Evolutionary conservation across 2,888 invertebrate genomes (phyloP), one percentile per base, ranked within the genome.

Genomic region (Drosophila mulleri): DNA sequence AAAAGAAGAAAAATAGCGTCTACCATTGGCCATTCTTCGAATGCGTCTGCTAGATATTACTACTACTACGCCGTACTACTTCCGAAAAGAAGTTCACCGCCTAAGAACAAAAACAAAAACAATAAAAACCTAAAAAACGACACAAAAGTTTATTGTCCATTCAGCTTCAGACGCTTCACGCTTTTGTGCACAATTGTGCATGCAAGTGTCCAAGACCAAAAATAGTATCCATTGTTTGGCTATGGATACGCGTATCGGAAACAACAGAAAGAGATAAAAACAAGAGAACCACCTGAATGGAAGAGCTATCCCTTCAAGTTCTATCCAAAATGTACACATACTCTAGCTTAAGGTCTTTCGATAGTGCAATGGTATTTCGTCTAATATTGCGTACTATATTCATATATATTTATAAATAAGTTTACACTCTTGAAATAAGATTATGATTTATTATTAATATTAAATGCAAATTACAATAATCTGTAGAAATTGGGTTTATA

Each of bases 171-270:
- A 61, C 59, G 67, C 87, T 84, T 84, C 88, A 84, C 90, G 84
- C 84, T 79, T 84, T 89, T 89, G 74, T 85, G 84, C 88, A 89
- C 90, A 89, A 89, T 84, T 84, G 85, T 89, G 84, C 84, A 88
- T 88, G 83, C 83, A 88, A 82, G 89, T 84, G 83, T 79, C 86
- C 77, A 74, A 88, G 76, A 71, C 83, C 88, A 72, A 84, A 89
- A 84, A 89, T 88, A 84, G 83, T 75, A 61, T 64, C 82, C 80
- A 72, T 84, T 84, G 83, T 83, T 69, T 52, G 56, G 53, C 29
- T 41, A 50, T 48, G 58, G 52, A 59, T 62, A 57, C 60, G 63
- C 44, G 47, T 41, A 72, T 80, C 64, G 58, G 61, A 67, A 80
- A 62, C 77, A 70, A 54, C 52, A 54, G 58, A 52, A 26, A 54